These are phyloP conservation scores for Ruditapes philippinarum DNA, from an alignment of 1,140 invertebrate genomes.

Conservation along the genomic window DNA sequence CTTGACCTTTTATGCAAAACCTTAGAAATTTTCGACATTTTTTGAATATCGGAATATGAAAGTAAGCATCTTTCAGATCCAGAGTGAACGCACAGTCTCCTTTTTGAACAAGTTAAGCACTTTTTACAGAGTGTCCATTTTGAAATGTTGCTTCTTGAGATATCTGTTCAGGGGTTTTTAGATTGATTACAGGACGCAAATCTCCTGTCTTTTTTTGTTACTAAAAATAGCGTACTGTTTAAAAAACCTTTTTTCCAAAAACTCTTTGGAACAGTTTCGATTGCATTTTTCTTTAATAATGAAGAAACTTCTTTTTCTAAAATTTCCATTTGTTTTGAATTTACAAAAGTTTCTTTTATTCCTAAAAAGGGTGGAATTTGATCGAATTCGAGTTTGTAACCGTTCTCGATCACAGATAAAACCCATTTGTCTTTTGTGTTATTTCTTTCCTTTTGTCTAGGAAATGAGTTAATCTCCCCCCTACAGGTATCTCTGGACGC, in stretches of 20 bases:
- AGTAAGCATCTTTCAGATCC: slow-evolving; percentile 36
- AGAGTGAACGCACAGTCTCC: slow-evolving; percentile 28
- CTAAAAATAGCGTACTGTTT: not conserved
- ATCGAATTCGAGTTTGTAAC: not conserved
- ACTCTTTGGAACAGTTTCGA: not conserved
- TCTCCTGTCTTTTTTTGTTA: slow-evolving; percentile 20
- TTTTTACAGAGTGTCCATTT: not conserved
- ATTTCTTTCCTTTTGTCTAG: slow-evolving; percentile 13
- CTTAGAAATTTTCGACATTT: slow-evolving; percentile 31
- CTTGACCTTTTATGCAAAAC: slow-evolving; percentile 15
- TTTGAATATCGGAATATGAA: slow-evolving; percentile 34
- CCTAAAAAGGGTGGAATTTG: not conserved
- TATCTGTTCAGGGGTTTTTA: slow-evolving; percentile 1
- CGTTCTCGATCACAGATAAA: not conserved
- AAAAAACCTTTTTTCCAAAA: not conserved
- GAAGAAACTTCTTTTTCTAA: not conserved
- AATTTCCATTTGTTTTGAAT: not conserved
- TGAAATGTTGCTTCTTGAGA: not conserved
- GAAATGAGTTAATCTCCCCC: not conserved
- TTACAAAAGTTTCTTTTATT: not conserved
- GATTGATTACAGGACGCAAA: slow-evolving; percentile 39
- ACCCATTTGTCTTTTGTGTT: slow-evolving; percentile 9
- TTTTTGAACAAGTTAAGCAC: not conserved
- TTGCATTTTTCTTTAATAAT: not conserved
- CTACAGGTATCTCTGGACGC: not conserved